Conservation (phyloP, 2,113 vertebrate genomes). For the Rhinogobius similis region DNA sequence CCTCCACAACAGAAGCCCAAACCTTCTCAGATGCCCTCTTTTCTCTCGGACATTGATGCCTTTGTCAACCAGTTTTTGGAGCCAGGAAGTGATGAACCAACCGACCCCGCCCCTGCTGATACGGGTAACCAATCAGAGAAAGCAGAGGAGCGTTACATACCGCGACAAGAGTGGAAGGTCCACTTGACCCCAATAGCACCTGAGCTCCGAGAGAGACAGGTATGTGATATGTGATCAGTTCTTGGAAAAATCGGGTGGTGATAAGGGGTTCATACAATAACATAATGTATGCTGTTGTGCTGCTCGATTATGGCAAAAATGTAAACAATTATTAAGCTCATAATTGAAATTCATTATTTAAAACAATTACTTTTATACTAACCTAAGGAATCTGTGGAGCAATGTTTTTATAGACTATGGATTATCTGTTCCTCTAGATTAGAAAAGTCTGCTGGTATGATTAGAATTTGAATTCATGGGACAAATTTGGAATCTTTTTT, state of each 20-base stretch:
- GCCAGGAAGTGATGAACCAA: conserved; percentile 80
- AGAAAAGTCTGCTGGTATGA: too few species aligned
- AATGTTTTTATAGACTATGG: too few species aligned
- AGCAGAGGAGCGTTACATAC: conserved; percentile 83
- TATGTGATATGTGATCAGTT: neutral
- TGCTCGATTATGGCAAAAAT: too few species aligned
- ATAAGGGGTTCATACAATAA: too few species aligned
- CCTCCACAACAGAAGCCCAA: conserved; percentile 68
- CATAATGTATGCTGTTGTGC: too few species aligned
- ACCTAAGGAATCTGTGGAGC: too few species aligned
- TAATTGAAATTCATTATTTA: too few species aligned
- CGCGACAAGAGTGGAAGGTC: conserved; percentile 89
- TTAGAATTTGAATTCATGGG: too few species aligned
- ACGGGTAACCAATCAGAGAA: conserved; percentile 74
- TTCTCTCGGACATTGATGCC: conserved; percentile 82
- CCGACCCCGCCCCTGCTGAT: conserved; percentile 60
- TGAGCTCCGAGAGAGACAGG: conserved; percentile 78
- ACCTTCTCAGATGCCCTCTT: conserved; percentile 54
- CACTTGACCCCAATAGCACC: conserved; percentile 76
- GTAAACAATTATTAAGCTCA: too few species aligned
- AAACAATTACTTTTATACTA: too few species aligned
- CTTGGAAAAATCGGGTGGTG: neutral
- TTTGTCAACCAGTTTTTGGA: conserved; percentile 86
- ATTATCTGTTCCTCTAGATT: too few species aligned
- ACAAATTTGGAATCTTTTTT: too few species aligned